Conservation (phyloP, 2,797 vertebrate genomes). For the Sebastes iracundus region DNA sequence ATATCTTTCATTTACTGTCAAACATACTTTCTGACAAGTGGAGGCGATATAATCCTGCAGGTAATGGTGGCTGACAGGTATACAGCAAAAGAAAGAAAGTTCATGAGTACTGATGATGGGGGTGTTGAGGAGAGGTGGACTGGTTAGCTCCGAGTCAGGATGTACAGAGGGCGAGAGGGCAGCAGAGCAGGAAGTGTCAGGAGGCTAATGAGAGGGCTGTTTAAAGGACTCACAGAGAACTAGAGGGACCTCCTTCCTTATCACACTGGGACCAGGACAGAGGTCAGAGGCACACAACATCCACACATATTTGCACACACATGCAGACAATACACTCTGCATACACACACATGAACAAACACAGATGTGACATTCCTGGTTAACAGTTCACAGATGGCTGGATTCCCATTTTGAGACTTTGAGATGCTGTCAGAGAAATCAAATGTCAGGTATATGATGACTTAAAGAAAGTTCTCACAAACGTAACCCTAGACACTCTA, state of each 20-base stretch:
- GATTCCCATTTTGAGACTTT: neutral
- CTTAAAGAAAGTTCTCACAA: neutral
- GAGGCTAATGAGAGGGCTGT: constrained; percentile 32
- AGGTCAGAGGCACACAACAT: constrained; percentile 56
- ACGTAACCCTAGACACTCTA: neutral
- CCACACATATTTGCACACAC: constrained; percentile 25
- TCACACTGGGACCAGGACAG: constrained; percentile 51
- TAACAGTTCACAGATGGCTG: constrained; percentile 43
- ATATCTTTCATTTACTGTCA: constrained; percentile 1
- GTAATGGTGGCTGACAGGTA: constrained; percentile 54
- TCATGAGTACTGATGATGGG: neutral
- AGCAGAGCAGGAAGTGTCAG: constrained; percentile 41
- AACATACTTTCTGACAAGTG: constrained; percentile 20
- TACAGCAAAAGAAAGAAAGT: constrained; percentile 1
- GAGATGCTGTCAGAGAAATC: neutral
- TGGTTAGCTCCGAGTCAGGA: constrained; percentile 28
- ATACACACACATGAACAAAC: neutral
- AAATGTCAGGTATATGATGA: neutral
- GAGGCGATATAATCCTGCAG: constrained; percentile 34
- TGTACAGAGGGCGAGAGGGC: constrained; percentile 22
- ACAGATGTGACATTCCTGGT: constrained; percentile 19
- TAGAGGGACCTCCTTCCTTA: constrained; percentile 46
- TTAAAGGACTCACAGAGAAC: constrained; percentile 32
- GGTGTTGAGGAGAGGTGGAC: neutral
- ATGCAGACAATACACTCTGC: constrained; percentile 1